These are phyloP conservation scores for Halictus ligatus DNA, from an alignment of 2,888 invertebrate genomes.

Conservation along the genomic window DNA sequence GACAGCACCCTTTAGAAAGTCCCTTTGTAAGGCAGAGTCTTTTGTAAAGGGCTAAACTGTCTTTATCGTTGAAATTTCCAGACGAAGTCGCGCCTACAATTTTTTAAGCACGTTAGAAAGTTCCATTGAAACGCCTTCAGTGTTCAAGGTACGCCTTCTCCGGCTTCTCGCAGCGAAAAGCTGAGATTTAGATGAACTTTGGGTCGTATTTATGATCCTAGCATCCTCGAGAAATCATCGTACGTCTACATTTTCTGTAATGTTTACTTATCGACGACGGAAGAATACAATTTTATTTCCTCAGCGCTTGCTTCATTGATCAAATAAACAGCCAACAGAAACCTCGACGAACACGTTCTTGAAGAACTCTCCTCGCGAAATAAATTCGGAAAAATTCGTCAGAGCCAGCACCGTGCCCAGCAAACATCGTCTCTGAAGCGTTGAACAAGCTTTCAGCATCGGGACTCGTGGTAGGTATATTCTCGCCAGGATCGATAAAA, in stretches of 20 bases:
- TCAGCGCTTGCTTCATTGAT: too few relatives aligned
- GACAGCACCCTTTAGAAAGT: neutral
- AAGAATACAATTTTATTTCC: too few relatives aligned
- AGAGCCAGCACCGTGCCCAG: too few relatives aligned
- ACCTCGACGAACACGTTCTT: too few relatives aligned
- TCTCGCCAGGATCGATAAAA: neutral
- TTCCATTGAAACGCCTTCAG: neutral
- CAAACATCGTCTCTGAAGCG: too few relatives aligned
- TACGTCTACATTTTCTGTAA: too few relatives aligned
- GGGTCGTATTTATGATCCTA: too few relatives aligned
- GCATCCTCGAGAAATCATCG: too few relatives aligned
- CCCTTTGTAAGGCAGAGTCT: neutral
- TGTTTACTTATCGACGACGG: too few relatives aligned
- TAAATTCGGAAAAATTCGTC: too few relatives aligned
- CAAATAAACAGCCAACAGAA: too few relatives aligned
- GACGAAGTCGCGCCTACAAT: neutral
- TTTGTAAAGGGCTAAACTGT: neutral
- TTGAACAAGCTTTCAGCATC: neutral
- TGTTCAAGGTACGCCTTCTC: neutral
- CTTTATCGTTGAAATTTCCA: neutral
- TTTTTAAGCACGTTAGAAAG: neutral
- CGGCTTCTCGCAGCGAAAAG: neutral
- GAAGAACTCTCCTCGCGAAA: too few relatives aligned
- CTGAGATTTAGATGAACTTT: neutral
- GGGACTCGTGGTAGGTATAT: neutral